phyloP scores from a whole-genome alignment of 1,140 invertebrate species.

The Hydropsyche tenuis region DNA sequence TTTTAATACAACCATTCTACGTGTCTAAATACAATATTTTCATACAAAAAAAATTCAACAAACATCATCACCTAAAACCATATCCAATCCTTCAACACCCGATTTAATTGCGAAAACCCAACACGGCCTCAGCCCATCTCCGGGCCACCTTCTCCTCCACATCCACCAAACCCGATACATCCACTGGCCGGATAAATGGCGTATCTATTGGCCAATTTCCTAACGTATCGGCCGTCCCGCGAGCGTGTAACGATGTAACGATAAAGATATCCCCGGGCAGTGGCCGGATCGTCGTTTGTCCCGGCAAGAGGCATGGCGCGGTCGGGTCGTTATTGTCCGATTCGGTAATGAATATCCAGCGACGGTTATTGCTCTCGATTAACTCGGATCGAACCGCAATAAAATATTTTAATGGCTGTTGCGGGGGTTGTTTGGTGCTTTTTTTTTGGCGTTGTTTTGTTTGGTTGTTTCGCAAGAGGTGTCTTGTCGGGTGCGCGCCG shows the following conservation, averaged over 20 bases:
- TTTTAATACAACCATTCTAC: no score
- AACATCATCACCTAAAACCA: no score
- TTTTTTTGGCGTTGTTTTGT: no score
- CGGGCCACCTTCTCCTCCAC: no score
- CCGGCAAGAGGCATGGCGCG: slow-evolving; percentile 1
- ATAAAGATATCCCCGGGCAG: slow-evolving; percentile 11
- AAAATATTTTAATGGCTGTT: slow-evolving; percentile 27
- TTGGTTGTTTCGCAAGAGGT: no score
- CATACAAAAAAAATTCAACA: no score
- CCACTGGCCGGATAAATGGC: not conserved
- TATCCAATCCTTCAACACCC: no score
- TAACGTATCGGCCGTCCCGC: not conserved
- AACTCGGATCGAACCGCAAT: slow-evolving; percentile 15
- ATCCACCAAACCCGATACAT: no score
- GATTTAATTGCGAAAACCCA: no score
- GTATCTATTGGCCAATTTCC: slow-evolving; percentile 13
- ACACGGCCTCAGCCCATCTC: no score
- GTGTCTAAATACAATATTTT: no score
- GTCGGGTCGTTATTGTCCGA: slow-evolving; percentile 10
- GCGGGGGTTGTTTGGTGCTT: slow-evolving; percentile 14
- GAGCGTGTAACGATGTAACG: slow-evolving; percentile 8
- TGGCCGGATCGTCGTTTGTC: not conserved
- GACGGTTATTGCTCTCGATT: slow-evolving; percentile 31
- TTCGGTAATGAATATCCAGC: slow-evolving; percentile 25
- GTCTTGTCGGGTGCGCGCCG: no score